Percentiles rank a stretch among this genome's conserved stretches.
These are phyloP conservation scores for Polypterus senegalus DNA, from an alignment of 2,113 vertebrate genomes.

Conservation along the genomic window DNA sequence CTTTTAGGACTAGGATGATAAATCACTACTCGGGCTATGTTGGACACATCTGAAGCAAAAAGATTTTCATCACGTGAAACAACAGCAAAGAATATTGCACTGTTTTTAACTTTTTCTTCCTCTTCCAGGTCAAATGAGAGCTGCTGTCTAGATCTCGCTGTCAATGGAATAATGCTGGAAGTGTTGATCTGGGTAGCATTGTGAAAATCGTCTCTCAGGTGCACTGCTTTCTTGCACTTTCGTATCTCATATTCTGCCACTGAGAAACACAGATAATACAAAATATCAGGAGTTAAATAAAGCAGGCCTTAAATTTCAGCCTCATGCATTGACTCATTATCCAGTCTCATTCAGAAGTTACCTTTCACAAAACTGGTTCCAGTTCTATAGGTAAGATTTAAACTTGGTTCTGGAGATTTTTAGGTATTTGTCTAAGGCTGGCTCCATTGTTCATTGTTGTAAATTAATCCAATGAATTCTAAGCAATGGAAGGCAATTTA, in stretches of 20 bases:
- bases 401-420: too few species aligned
- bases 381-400: too few species aligned
- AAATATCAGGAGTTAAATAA: neutral
- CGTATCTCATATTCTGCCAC: neutral
- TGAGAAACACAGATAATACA: neutral
- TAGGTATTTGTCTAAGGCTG: too few species aligned
- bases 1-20: conserved; percentile 12
- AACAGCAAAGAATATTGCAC: conserved; percentile 30
- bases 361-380: too few species aligned
- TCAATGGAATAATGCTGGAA: conserved; percentile 25
- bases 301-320: too few species aligned
- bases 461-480: too few species aligned
- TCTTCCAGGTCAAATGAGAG: conserved; percentile 30
- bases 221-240: neutral
- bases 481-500: too few species aligned
- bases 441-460: too few species aligned
- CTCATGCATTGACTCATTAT: too few species aligned
- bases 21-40: conserved; percentile 28
- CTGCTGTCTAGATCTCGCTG: conserved; percentile 24
- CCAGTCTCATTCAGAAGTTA: too few species aligned
- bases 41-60: conserved; percentile 33
- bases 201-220: neutral
- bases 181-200: conserved; percentile 22
- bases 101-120: conserved; percentile 24
- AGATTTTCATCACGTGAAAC: conserved; percentile 18